Conservation (phyloP, 2,797 vertebrate genomes). For the Echeneis naucrates region DNA sequence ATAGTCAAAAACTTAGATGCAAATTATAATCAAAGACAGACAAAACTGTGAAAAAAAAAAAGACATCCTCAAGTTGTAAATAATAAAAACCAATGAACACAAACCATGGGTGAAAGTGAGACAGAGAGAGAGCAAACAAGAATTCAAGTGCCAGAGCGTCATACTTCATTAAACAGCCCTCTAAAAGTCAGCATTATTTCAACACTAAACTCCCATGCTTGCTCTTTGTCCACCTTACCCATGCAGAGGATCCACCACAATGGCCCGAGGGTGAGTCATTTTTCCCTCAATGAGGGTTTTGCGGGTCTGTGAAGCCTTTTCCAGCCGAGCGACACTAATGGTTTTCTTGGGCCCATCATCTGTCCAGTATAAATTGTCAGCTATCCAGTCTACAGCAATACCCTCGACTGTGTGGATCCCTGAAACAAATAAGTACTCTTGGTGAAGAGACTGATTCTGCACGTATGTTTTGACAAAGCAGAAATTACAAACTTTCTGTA, state of each 20-base stretch:
- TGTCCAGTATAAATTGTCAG: constrained; percentile 97
- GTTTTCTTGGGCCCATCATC: constrained; percentile 98
- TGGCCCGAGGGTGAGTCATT: constrained; percentile 97
- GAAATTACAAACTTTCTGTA: no score
- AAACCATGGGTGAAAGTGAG: background rate
- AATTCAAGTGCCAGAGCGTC: background rate
- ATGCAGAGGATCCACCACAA: constrained; percentile 94
- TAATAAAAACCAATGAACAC: constrained; percentile 19
- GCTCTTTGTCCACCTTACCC: constrained; percentile 85
- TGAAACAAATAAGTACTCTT: constrained; percentile 63
- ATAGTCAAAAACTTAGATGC: constrained; percentile 5
- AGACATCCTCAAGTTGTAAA: background rate
- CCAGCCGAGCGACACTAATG: constrained; percentile 95
- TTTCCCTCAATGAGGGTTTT: constrained; percentile 96
- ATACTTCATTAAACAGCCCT: background rate
- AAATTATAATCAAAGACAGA: background rate
- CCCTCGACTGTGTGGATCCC: constrained; percentile 98
- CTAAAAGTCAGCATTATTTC: background rate
- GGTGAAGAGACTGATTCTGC: background rate
- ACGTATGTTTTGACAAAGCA: no score
- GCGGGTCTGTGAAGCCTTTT: constrained; percentile 94
- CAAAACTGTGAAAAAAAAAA: background rate
- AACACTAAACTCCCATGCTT: constrained; percentile 8
- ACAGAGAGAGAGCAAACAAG: background rate
- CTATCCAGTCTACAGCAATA: constrained; percentile 99